Base-by-base conservation (phyloP, 2,888 invertebrate genomes). In the Clivina fossor region DNA sequence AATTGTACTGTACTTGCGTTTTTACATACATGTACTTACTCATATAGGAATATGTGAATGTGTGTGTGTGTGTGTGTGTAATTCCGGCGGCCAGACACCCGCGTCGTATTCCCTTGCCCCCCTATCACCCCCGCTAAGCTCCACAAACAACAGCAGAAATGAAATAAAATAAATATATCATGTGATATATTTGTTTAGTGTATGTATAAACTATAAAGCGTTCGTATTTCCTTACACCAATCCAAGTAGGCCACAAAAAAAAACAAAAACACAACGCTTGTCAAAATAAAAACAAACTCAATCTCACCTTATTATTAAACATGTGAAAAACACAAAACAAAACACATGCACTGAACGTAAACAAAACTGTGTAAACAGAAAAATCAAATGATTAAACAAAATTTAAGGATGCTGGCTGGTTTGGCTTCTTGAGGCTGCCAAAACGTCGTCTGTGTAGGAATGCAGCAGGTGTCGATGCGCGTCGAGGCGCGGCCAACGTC, bases 401-500 rank as follows among this genome's bases (percentile, higher is more conserved):
- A 44, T n/a, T 49, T 37, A 43, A 20, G 13, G 43, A 50, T 41
- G 40, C 38, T 38, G 40, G 19, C n/a, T n/a, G n/a, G n/a, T n/a
- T n/a, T n/a, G 13, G 47, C 47, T 35, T 19, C 47, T 24, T 26
- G 33, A 32, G 22, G 3, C 13, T 26, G 19, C 28, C n/a, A n/a
- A 24, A 38, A 50, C 37, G 60, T 62, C 59, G 62, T 9, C 57
- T 60, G 64, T 66, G 64, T 65, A 64, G 67, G 68, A 66, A 64
- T 66, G 66, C 63, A 61, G 56, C 72, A 72, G 72, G 71, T 71
- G 71, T 71, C 67, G 65, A 64, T 68, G 67, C 69, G 71, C 72
- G 73, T 72, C 72, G 71, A 71, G 73, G 71, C 72, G 72, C 72
- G 73, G 73, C 65, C 68, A 73, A 72, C 73, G 73, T 70, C 72